A percentile compares a stretch with the other conserved stretches of the same genome.
These are phyloP conservation scores for Calliopum simillimum DNA, from an alignment of 2,888 invertebrate species.

Conservation along the genomic window DNA sequence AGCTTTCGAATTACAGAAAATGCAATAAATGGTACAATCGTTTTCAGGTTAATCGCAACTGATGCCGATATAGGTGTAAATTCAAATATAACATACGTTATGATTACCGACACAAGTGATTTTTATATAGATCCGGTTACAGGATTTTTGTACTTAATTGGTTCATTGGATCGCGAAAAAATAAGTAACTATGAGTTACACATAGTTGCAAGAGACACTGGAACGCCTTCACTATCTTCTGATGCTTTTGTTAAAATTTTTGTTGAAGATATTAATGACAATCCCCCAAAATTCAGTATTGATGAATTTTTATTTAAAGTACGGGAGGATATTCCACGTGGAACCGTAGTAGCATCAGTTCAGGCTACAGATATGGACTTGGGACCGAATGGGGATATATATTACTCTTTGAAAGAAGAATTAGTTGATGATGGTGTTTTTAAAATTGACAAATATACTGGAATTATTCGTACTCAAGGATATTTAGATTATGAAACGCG, in stretches of 20 bases:
- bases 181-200: slow-evolving; percentile 83
- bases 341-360: slow-evolving; percentile 87
- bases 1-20: slow-evolving; percentile 89
- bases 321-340: slow-evolving; percentile 90
- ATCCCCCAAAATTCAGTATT: slow-evolving; percentile 84
- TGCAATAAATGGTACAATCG: slow-evolving; percentile 84
- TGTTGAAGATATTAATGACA: slow-evolving; percentile 92
- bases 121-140: slow-evolving; percentile 82
- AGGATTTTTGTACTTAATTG: slow-evolving; percentile 82
- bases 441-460: slow-evolving; percentile 85
- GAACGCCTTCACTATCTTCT: slow-evolving; percentile 75
- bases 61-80: slow-evolving; percentile 89
- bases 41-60: slow-evolving; percentile 85
- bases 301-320: slow-evolving; percentile 82
- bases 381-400: slow-evolving; percentile 82
- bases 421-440: slow-evolving; percentile 69
- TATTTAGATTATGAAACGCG: slow-evolving; percentile 89
- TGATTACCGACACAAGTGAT: slow-evolving; percentile 80
- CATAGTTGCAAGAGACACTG: slow-evolving; percentile 84
- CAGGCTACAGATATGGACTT: slow-evolving; percentile 86
- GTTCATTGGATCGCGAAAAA: slow-evolving; percentile 85
- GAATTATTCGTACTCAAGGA: slow-evolving; percentile 84
- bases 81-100: slow-evolving; percentile 78
- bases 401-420: slow-evolving; percentile 81
- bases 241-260: slow-evolving; percentile 85